Evolutionary conservation across 2,797 vertebrate species (phyloP).

Genomic region (Rhodeus uyekii): DNA sequence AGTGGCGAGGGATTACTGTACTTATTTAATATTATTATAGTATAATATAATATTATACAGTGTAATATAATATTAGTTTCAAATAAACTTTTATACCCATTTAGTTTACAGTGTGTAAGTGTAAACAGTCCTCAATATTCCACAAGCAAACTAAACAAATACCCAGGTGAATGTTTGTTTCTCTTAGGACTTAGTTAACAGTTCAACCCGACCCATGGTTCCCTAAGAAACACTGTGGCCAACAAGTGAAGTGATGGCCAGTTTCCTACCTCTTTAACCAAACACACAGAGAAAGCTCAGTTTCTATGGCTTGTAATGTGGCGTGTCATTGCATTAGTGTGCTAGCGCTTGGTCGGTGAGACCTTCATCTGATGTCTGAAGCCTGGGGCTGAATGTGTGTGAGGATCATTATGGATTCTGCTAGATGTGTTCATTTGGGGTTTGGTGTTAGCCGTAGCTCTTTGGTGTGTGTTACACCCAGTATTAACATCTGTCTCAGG

Average conservation of each 20-base stretch:
- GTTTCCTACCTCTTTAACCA: not conserved
- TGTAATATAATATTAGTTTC: not conserved
- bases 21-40: not conserved
- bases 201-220: not conserved
- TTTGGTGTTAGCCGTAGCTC: conserved; percentile 15
- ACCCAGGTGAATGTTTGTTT: not conserved
- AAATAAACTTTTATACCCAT: not conserved
- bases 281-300: conserved; percentile 36
- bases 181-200: not conserved
- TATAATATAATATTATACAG: not conserved
- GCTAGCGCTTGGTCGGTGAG: conserved; percentile 51
- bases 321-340: conserved; percentile 53
- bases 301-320: conserved; percentile 61
- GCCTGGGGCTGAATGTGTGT: conserved; percentile 41
- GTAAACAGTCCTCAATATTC: not conserved
- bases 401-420: conserved; percentile 29
- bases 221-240: not conserved
- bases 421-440: conserved; percentile 34
- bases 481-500: conserved; percentile 30
- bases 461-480: conserved; percentile 29
- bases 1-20: no score
- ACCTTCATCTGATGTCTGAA: conserved; percentile 41
- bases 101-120: not conserved
- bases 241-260: conserved; percentile 8
- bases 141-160: not conserved